Evolutionary conservation across 2,113 vertebrate species (phyloP).

Genomic region (Dasyurus viverrinus): DNA sequence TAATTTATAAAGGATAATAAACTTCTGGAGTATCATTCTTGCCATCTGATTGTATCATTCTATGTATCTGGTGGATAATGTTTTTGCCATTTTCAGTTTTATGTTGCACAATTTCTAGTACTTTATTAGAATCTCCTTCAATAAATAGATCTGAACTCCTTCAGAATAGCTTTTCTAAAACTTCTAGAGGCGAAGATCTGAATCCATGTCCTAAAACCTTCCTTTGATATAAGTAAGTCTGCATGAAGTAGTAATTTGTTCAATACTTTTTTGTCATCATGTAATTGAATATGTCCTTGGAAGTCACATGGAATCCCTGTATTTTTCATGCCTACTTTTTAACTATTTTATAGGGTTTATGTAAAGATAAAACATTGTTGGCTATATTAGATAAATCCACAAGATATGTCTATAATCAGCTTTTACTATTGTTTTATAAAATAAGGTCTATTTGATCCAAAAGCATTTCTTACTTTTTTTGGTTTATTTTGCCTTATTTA

Average conservation of each 20-base stretch:
- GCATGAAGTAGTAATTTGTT: background rate
- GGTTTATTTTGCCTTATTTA: background rate
- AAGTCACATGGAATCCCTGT: background rate
- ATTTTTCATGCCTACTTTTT: background rate
- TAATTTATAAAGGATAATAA: too few species aligned
- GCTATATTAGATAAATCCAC: background rate
- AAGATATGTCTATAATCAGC: background rate
- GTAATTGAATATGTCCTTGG: background rate
- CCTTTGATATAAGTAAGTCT: background rate
- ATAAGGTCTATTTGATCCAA: background rate
- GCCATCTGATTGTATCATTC: too few species aligned
- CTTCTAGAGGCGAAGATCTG: background rate
- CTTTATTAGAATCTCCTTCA: too few species aligned
- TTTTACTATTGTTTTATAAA: background rate
- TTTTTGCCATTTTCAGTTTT: too few species aligned
- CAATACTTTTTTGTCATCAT: background rate
- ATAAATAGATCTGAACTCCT: too few species aligned
- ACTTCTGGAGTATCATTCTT: too few species aligned
- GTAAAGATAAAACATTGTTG: background rate
- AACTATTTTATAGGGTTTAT: background rate
- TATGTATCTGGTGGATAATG: too few species aligned
- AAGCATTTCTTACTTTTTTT: background rate
- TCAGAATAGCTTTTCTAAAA: too few species aligned
- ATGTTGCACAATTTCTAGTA: too few species aligned
- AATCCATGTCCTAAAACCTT: background rate